phyloP scores from a whole-genome alignment of 2,888 invertebrate species.

The Heliconius ismenius region DNA sequence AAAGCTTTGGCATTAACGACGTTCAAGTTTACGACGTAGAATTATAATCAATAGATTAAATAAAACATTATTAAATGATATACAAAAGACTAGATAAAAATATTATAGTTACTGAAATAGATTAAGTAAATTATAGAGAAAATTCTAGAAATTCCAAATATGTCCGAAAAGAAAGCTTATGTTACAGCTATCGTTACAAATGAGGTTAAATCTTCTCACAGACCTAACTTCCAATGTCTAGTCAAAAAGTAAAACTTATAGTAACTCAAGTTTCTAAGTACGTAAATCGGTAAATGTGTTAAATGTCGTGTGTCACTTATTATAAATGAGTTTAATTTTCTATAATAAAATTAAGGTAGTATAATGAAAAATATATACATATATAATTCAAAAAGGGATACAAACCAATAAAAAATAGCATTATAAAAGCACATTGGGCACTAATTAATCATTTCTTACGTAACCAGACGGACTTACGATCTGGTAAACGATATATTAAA shows the following conservation, averaged over 20 bases:
- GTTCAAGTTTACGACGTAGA: no score
- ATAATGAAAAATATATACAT: background rate
- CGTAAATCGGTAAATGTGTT: no score
- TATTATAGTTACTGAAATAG: background rate
- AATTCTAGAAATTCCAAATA: background rate
- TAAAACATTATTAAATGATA: background rate
- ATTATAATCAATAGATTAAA: background rate
- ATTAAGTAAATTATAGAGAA: background rate
- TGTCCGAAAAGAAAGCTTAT: background rate
- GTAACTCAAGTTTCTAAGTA: background rate
- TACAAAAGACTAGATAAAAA: background rate
- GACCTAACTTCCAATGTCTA: background rate
- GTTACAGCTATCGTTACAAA: slow-evolving; percentile 1
- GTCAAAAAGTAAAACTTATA: background rate
- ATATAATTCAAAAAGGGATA: slow-evolving; percentile 19
- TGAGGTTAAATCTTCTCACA: slow-evolving; percentile 1
- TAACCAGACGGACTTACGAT: slow-evolving; percentile 67
- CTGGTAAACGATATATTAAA: slow-evolving; percentile 53
- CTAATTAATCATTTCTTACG: slow-evolving; percentile 50
- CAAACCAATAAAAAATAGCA: slow-evolving; percentile 31
- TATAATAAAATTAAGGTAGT: background rate
- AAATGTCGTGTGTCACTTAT: background rate
- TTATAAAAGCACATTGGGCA: slow-evolving; percentile 33
- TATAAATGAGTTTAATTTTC: background rate
- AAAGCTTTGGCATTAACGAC: background rate